Conservation (phyloP, 2,797 vertebrate species). For the Morelia viridis region DNA sequence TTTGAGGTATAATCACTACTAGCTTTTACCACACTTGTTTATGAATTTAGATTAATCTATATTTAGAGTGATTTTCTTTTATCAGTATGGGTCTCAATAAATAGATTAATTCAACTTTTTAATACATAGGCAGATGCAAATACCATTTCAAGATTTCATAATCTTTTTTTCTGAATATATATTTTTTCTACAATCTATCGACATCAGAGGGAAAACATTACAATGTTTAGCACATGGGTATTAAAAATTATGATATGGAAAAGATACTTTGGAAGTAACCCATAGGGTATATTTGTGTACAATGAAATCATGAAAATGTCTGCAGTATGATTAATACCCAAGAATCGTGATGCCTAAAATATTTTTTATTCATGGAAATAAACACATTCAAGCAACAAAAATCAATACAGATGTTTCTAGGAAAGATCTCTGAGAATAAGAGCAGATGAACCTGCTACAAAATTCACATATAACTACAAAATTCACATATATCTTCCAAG, state of each 20-base stretch:
- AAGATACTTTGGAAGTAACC: not conserved
- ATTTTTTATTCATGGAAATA: not conserved
- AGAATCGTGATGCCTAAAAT: not conserved
- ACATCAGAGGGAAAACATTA: not conserved
- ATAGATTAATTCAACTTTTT: not conserved
- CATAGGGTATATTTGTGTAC: not conserved
- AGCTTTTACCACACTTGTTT: slow-evolving; percentile 1
- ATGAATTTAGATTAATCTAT: not conserved
- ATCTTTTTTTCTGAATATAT: not conserved
- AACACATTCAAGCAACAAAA: not conserved
- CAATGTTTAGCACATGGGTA: not conserved
- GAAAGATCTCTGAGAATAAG: not conserved
- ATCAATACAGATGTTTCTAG: not conserved
- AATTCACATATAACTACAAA: not conserved
- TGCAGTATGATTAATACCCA: not conserved
- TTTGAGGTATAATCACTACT: slow-evolving; percentile 14
- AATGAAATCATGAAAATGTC: not conserved
- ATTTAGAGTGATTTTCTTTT: slow-evolving; percentile 2
- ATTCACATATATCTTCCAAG: not conserved
- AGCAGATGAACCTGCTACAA: not conserved
- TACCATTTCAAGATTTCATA: not conserved
- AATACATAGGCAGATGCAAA: not conserved
- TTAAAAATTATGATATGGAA: not conserved
- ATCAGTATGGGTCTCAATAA: slow-evolving; percentile 2
- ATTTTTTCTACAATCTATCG: not conserved